These are phyloP conservation scores for Sphaerodactylus townsendi DNA, from an alignment of 2,113 vertebrate genomes.

Conservation along the genomic window DNA sequence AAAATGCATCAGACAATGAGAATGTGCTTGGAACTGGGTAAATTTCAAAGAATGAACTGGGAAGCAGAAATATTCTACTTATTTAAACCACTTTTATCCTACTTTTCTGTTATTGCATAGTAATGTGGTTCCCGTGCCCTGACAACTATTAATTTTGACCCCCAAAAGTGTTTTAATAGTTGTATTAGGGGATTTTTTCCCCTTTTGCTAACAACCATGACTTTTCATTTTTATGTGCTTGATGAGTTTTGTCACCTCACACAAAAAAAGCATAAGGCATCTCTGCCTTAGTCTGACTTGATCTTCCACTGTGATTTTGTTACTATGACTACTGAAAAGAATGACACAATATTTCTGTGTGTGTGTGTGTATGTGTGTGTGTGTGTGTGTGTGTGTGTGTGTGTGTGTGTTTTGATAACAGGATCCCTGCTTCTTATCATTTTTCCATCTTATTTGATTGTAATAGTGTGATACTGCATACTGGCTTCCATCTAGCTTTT, in stretches of 20 bases:
- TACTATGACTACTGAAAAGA: slow-evolving; percentile 10
- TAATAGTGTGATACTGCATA: background rate
- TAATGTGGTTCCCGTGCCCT: background rate
- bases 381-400: no score
- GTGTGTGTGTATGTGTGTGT: no score
- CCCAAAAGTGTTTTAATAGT: background rate
- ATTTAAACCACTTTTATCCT: background rate
- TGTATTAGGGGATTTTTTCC: no score
- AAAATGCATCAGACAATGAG: background rate
- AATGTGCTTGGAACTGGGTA: background rate
- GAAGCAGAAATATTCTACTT: background rate
- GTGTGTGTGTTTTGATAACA: background rate
- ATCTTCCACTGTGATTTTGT: slow-evolving; percentile 4
- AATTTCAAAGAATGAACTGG: background rate
- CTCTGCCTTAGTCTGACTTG: background rate
- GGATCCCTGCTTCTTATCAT: background rate
- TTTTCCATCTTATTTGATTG: background rate
- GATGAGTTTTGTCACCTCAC: background rate
- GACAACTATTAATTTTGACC: background rate
- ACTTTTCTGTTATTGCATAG: background rate
- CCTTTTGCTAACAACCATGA: no score
- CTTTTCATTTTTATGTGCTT: background rate
- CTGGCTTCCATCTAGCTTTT: background rate
- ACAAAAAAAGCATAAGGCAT: background rate
- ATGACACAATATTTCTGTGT: background rate